Evolutionary conservation across 64 coral and sea anemone species (phyloP).

Genomic region (Actinia equina): DNA sequence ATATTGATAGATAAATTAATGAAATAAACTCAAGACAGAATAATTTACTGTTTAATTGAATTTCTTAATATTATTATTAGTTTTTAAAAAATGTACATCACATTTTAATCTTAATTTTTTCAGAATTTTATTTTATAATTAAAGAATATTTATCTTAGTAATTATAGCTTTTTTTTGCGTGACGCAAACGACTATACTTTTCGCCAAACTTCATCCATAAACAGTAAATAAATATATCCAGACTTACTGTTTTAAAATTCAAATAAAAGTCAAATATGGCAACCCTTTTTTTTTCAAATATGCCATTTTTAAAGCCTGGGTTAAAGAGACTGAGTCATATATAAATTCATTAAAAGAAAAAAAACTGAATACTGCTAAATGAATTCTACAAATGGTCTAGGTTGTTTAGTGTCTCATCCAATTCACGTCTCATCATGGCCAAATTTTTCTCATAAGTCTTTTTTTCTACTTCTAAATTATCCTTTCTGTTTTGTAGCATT

Average conservation of each 20-base stretch:
- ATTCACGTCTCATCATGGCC: neutral
- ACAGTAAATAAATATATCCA: neutral
- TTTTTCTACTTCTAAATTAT: constrained; percentile 3
- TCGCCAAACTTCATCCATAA: neutral
- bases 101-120: neutral
- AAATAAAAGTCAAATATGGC: neutral
- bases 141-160: neutral
- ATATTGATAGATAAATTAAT: neutral
- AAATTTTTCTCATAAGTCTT: constrained; percentile 10
- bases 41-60: neutral
- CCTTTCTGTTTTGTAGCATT: constrained; percentile 6
- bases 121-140: neutral
- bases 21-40: neutral
- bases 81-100: neutral
- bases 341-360: neutral
- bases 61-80: neutral
- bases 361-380: neutral
- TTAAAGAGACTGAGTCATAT: neutral
- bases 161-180: neutral
- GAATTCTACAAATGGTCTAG: neutral
- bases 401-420: neutral
- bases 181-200: neutral
- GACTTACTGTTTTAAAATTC: neutral
- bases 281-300: neutral
- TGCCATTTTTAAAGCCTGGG: neutral